Conservation (phyloP, 2,113 vertebrate species). For the Pithys albifrons region DNA sequence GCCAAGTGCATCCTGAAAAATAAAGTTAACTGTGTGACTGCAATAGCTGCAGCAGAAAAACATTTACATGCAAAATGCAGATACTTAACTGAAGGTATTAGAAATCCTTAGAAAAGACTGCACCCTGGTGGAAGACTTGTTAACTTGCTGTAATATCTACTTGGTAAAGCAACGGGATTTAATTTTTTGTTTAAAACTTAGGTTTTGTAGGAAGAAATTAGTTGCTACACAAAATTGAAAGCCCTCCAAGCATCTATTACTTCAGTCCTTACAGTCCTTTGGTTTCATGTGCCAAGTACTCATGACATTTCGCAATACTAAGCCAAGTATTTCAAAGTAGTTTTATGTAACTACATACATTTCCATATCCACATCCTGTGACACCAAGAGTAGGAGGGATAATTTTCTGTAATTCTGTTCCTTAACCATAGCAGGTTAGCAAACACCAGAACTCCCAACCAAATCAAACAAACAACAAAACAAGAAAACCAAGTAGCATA, state of each 20-base stretch:
- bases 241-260: neutral
- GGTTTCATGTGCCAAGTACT: neutral
- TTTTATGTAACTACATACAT: neutral
- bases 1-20: neutral
- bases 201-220: neutral
- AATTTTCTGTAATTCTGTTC: conserved; percentile 8
- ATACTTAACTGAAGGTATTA: neutral
- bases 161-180: neutral
- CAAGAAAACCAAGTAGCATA: neutral
- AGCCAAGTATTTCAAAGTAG: neutral
- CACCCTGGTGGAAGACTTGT: conserved; percentile 68
- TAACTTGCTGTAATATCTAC: conserved; percentile 5
- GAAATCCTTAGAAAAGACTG: conserved; percentile 67
- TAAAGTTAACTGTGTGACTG: neutral
- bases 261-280: neutral
- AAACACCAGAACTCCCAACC: neutral
- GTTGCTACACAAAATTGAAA: neutral
- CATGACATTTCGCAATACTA: conserved; percentile 9
- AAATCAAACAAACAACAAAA: neutral
- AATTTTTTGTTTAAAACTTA: neutral
- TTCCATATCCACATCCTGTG: neutral
- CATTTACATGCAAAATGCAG: neutral
- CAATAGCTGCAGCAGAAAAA: neutral
- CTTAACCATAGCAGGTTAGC: neutral
- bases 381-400: neutral